A percentile compares a stretch with the other conserved stretches of the same genome.
phyloP scores from a whole-genome alignment of 2,888 invertebrate species.

The Conomelus anceps region DNA sequence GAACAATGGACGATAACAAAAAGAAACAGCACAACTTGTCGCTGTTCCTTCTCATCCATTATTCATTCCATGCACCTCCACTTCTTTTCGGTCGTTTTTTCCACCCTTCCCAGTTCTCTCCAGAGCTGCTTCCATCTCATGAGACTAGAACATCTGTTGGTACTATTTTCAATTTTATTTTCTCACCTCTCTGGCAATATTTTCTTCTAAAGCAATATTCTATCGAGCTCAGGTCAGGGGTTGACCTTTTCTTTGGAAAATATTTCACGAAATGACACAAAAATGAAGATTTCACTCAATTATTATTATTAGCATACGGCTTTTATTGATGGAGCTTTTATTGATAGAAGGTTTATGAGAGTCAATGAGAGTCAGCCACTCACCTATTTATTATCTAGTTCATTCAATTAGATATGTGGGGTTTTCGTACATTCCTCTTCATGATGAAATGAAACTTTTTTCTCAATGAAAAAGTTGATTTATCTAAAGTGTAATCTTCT shows the following conservation, averaged over 20 bases:
- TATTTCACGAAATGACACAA: neutral
- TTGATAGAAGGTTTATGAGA: too few species aligned
- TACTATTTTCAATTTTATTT: neutral
- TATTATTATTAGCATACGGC: too few species aligned
- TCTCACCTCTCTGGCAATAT: neutral
- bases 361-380: too few species aligned
- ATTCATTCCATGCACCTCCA: neutral
- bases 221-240: neutral
- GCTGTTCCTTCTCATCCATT: neutral
- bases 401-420: too few species aligned
- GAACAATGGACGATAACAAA: neutral
- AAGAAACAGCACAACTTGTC: neutral
- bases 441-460: too few species aligned
- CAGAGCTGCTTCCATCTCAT: neutral
- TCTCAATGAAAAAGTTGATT: too few species aligned
- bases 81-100: neutral
- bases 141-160: neutral
- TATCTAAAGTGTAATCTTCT: too few species aligned
- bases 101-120: neutral
- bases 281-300: neutral
- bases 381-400: too few species aligned
- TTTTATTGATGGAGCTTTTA: too few species aligned
- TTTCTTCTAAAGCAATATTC: neutral
- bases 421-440: too few species aligned
- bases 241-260: neutral